A percentile compares a stretch with the other conserved stretches of the same genome.
Conservation (phyloP, 2,113 vertebrate genomes). For the Ellobius talpinus region DNA sequence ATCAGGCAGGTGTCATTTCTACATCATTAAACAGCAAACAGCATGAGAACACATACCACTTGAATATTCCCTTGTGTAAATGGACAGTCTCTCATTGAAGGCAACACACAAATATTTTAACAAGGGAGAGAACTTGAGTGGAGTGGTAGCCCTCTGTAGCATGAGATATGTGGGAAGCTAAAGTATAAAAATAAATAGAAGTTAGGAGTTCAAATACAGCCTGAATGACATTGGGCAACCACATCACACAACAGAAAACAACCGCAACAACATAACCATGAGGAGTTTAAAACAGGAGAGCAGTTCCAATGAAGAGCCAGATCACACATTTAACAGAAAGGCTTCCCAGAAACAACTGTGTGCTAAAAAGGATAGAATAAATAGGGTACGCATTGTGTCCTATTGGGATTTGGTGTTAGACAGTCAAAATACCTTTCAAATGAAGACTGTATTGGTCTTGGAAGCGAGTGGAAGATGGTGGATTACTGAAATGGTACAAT, state of each 20-base stretch:
- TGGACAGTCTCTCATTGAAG: slow-evolving; percentile 2
- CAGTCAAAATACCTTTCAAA: slow-evolving; percentile 15
- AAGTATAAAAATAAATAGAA: neutral
- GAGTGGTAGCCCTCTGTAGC: neutral
- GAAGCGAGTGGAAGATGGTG: slow-evolving; percentile 13
- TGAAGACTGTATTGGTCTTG: neutral
- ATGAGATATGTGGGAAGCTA: neutral
- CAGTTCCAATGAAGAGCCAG: neutral
- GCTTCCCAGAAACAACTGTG: neutral
- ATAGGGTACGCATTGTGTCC: neutral
- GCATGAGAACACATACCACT: neutral
- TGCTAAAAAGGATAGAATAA: slow-evolving; percentile 48
- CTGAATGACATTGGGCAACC: neutral
- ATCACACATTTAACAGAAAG: neutral
- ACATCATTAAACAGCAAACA: slow-evolving; percentile 57
- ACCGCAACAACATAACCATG: no score
- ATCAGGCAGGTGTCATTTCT: slow-evolving; percentile 2
- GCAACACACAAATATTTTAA: slow-evolving; percentile 10
- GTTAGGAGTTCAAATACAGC: neutral
- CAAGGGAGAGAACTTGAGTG: neutral
- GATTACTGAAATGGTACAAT: slow-evolving; percentile 41
- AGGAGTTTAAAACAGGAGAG: neutral
- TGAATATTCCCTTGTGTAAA: slow-evolving; percentile 37
- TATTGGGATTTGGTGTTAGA: neutral
- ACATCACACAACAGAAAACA: neutral